phyloP scores from a whole-genome alignment of 2,797 vertebrate species.

The Cossypha niveicapilla region DNA sequence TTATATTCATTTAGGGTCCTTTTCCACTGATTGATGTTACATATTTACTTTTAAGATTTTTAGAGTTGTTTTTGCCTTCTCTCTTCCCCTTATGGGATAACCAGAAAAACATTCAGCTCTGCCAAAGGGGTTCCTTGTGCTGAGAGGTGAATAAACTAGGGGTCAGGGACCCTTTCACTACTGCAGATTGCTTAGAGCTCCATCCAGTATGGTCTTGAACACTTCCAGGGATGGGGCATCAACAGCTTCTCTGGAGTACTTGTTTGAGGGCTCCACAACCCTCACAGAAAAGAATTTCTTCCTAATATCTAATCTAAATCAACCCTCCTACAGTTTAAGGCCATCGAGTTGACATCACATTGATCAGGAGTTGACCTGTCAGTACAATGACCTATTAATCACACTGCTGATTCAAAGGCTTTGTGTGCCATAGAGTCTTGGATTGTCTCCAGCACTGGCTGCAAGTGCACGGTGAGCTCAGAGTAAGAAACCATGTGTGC shows the following conservation, averaged over 20 bases:
- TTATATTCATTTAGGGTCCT: neutral
- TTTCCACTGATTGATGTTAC: neutral
- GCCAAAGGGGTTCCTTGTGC: neutral
- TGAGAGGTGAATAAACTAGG: neutral
- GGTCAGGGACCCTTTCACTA: neutral
- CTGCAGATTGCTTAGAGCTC: neutral
- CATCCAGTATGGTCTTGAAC: neutral
- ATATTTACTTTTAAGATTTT: neutral
- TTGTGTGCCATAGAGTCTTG: neutral
- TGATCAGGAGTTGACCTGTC: neutral
- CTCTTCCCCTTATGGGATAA: neutral
- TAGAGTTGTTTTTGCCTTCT: neutral
- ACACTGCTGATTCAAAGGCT: neutral
- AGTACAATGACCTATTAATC: neutral
- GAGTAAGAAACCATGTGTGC: neutral
- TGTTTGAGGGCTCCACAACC: neutral
- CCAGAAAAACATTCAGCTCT: neutral
- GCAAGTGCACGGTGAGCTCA: neutral
- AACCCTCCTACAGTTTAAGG: neutral
- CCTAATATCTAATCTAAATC: neutral
- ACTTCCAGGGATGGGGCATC: neutral
- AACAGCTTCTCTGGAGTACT: rapidly evolving
- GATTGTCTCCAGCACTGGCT: neutral
- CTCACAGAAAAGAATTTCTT: neutral
- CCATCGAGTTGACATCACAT: neutral